Base-by-base conservation (phyloP, 2,888 invertebrate species). In the Lepidocyrtinus sp. region DNA sequence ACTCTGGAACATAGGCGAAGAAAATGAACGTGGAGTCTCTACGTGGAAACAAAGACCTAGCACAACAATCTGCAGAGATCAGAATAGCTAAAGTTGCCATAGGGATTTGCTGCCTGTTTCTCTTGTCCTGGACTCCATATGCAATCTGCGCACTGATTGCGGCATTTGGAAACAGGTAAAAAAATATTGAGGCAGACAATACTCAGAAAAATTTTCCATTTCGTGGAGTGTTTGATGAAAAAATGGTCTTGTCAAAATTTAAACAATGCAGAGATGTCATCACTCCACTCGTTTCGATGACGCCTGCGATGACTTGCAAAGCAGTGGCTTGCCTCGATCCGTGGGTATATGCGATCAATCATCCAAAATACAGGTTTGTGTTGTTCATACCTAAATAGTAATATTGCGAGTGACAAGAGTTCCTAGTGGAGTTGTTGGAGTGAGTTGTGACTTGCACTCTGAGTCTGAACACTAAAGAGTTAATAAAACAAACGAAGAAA, bases 1-100 rank as follows among this genome's bases (percentile, higher is more conserved):
- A 12, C n/a, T n/a, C 59, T 59, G 59, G 59, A 59, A 59, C 71
- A 75, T 87, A 93, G 91, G 96, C 96, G 0, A 95, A 95, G 88
- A 96, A 96, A 89, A 96, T 96, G 96, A 96, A 96, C 87, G 95
- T 96, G 0, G 95, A 96, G 87, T 95, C 95, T 0, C 89, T 96
- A 36, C 91, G 95, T 69, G 91, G 92, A 82, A 92, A 94, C 89
- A 92, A 93, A 88, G 91, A 91, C 85, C 90, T 91, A 72, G 91
- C 93, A 55, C 88, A 88, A 50, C 91, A 95, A 85, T 94, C 95
- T 0, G 94, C 95, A 0, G 96, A 96, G 88, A 92, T 96, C 85
- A 91, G 94, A 86, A 96, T 96, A 87, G 95, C 96, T 0, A 96
- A 96, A 88, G 95, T 96, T 9, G 95, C 95, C 1, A 94, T 96